phyloP scores from a whole-genome alignment of 2,797 vertebrate genomes.

The Chaenodraco wilsoni region DNA sequence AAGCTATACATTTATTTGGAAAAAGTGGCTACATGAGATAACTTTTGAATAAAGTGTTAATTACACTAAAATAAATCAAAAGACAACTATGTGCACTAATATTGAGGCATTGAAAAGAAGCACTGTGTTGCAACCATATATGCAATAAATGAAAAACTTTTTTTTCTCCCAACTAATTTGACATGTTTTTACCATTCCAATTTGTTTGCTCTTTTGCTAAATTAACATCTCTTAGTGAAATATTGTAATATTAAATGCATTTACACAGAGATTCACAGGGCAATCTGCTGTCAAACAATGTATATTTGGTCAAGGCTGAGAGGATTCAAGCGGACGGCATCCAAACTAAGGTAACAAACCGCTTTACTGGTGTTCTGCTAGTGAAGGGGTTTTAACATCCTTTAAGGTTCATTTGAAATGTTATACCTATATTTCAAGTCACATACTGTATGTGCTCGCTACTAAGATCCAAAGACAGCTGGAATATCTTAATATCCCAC shows the following conservation, averaged over 20 bases:
- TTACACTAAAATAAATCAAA: background rate
- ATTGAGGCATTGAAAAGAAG: background rate
- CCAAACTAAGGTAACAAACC: background rate
- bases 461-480: background rate
- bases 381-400: background rate
- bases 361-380: background rate
- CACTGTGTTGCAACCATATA: background rate
- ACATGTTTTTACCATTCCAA: background rate
- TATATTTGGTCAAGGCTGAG: background rate
- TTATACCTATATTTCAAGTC: conserved; percentile 2
- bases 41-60: conserved; percentile 3
- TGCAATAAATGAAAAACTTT: background rate
- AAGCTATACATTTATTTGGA: conserved; percentile 7
- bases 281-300: background rate
- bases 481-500: background rate
- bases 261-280: background rate
- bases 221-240: background rate
- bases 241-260: background rate
- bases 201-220: background rate
- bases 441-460: background rate
- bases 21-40: background rate
- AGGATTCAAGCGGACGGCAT: background rate
- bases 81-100: background rate
- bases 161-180: background rate
- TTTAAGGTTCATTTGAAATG: background rate